phyloP scores from a whole-genome alignment of 1,140 invertebrate species.

The Drosophila tropicalis region DNA sequence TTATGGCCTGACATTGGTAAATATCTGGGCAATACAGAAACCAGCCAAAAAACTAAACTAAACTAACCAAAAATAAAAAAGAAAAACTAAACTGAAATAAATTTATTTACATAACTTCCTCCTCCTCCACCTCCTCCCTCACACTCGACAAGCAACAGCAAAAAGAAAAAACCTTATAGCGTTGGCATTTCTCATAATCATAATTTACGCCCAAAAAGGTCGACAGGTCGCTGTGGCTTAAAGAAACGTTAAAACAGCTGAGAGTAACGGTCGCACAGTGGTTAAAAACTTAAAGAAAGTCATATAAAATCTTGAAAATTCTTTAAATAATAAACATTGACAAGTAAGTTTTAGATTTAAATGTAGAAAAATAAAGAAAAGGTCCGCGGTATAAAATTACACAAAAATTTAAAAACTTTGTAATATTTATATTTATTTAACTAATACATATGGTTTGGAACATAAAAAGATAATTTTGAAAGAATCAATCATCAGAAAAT shows the following conservation, averaged over 20 bases:
- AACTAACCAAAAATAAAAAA: slow-evolving; percentile 18
- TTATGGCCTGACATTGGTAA: slow-evolving; percentile 20
- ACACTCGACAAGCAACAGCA: slow-evolving; percentile 28
- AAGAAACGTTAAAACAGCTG: slow-evolving; percentile 55
- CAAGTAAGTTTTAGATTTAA: no score
- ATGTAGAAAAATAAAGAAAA: no score
- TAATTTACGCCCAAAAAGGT: slow-evolving; percentile 73
- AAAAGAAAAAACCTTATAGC: slow-evolving; percentile 70
- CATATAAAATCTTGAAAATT: no score
- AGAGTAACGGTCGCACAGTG: slow-evolving; percentile 52
- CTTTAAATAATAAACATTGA: no score
- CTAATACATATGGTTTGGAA: no score
- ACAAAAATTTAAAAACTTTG: no score
- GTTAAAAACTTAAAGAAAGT: not conserved
- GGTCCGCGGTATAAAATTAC: no score
- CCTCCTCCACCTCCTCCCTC: not conserved
- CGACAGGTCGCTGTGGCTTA: slow-evolving; percentile 26
- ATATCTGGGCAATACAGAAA: slow-evolving; percentile 36
- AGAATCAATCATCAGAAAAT: no score
- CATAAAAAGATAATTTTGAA: no score
- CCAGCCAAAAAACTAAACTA: slow-evolving; percentile 49
- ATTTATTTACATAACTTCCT: slow-evolving; percentile 63
- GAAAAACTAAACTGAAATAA: slow-evolving; percentile 42
- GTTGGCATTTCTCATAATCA: slow-evolving; percentile 80
- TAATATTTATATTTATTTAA: no score